Evolutionary conservation across 2,797 vertebrate genomes (phyloP), one percentile per base, ranked within the genome.

Genomic region (Smutsia temminckii): DNA sequence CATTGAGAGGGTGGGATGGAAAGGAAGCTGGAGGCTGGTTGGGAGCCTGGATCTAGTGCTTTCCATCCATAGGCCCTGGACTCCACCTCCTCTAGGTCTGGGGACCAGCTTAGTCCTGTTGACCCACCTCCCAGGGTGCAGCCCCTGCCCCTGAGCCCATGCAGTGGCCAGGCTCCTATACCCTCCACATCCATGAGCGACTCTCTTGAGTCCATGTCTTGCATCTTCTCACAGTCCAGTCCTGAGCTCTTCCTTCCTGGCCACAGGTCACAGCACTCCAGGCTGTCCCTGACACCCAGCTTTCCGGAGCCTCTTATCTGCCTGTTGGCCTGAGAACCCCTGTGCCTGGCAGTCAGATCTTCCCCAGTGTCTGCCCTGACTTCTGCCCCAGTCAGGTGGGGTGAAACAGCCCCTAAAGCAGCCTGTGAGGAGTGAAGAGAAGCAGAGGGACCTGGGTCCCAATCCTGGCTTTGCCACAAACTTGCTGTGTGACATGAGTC

Each of bases 331-430:
- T 74, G 49, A n/a, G 6, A 2, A 23, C 46, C 13, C 1, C 16
- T 53, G n/a, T 66, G 86, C 12, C 27, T 57, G 63, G 23, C 21
- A 23, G 21, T 51, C 53, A 34, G 29, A 57, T 40, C 17, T 3
- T 14, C 12, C 25, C 20, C 40, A 53, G 46, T 11, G 10, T 46
- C 46, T 46, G 2, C 46, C 46, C 46, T 46, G 46, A 71, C 4
- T 12, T 61, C 80, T 42, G 4, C 3, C 11, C 8, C 2, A 84
- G 49, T 1, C 18, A 42, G 0, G 11, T 7, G 0, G 74, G 21
- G 6, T 71, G 40, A 63, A 40, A 23, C 8, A 23, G 9, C 4
- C 34, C 42, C 61, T 27, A 42, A 37, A 85, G 53, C 12, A 66
- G 9, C 51, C n/a, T 86, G 1, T 1, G 5, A 53, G 10, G 21